Percentiles rank a stretch among this genome's conserved stretches.
Conservation (phyloP, 2,797 vertebrate genomes). For the Ceyx erithaca region DNA sequence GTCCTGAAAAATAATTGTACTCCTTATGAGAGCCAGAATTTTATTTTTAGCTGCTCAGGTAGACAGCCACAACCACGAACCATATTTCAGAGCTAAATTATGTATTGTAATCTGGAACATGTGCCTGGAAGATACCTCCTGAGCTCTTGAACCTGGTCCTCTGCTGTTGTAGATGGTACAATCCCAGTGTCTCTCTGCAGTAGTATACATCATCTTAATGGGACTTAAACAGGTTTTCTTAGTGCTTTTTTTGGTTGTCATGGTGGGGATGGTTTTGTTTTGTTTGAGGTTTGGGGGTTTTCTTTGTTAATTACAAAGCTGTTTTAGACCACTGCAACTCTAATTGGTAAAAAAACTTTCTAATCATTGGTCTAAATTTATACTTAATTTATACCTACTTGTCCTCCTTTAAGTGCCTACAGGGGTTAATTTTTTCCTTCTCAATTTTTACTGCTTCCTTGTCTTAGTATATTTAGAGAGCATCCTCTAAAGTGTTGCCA, state of each 20-base stretch:
- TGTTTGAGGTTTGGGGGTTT: not conserved
- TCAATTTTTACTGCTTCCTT: not conserved
- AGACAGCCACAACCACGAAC: not conserved
- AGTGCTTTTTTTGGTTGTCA: not conserved
- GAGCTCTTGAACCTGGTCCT: not conserved
- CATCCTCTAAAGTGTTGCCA: not conserved
- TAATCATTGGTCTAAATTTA: not conserved
- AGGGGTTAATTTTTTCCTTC: rapidly evolving
- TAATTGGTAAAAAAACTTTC: not conserved
- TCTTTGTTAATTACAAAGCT: not conserved
- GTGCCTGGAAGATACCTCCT: not conserved
- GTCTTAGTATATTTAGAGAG: not conserved
- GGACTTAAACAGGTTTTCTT: not conserved
- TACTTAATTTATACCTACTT: not conserved
- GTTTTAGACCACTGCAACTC: not conserved
- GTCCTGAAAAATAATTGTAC: not conserved
- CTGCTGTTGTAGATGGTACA: not conserved
- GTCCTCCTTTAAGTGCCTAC: not conserved
- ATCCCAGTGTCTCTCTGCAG: not conserved
- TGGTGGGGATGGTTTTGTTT: not conserved
- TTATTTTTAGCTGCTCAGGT: not conserved
- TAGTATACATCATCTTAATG: rapidly evolving
- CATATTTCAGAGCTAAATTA: not conserved
- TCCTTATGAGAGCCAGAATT: not conserved
- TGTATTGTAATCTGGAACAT: not conserved